Base-by-base conservation (phyloP, 2,113 vertebrate genomes). In the Oncorhynchus mykiss region DNA sequence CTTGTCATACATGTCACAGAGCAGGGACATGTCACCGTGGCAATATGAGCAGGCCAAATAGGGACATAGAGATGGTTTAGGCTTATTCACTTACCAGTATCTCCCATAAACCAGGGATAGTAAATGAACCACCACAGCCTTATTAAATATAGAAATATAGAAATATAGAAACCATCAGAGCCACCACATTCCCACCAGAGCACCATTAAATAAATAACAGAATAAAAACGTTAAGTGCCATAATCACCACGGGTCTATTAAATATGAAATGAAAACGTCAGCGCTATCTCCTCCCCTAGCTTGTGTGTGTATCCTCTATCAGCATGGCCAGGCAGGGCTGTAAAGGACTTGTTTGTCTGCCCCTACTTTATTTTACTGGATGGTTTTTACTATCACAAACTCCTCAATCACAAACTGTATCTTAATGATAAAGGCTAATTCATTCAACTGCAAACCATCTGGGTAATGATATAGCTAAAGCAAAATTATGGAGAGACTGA, bases 251-350 rank as follows among this genome's bases (percentile, higher is more conserved):
- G 48, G 84, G 22, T 80, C 82, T 80, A 83, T 91, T 91, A 88
- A 86, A 89, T 80, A 82, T 82, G 83, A 86, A 89, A 88, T 89
- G 75, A 88, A 90, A 90, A 86, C 84, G 90, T 86, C 90, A 88
- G 78, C 73, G 80, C 85, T 84, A 4, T 87, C 85, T 87, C 60
- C 70, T 78, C 78, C 39, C 3, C 34, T n/a, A 16, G 51, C 16
- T 14, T 54, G 49, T 54, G 49, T 54, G 49, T 54, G 49, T 73
- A 81, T 86, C 80, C 80, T 86, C 8, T 91, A 90, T 91, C 90
- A 88, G 86, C 79, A 70, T 16, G 9, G 29, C 84, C 90, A 90
- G 90, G 80, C 90, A n/a, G 11, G n/a, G 88, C 87, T 74, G 84
- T 90, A 90, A 90, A 89, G 76, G 76, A 76, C 31, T 14, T 84